A percentile compares a stretch with the other conserved stretches of the same genome.
Conservation (phyloP, 2,888 invertebrate species). For the Morpho achilles region DNA sequence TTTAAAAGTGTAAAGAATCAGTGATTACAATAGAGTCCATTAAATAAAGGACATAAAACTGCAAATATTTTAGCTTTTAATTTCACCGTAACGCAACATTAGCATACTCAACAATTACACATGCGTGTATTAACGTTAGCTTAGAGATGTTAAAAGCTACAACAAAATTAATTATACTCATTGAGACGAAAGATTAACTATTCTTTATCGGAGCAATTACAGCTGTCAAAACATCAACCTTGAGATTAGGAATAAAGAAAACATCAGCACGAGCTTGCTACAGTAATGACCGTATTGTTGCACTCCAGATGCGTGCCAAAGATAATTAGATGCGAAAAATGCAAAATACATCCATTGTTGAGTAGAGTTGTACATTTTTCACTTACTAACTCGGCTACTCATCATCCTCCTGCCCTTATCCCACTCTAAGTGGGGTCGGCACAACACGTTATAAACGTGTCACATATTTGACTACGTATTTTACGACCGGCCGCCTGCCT, state of each 20-base stretch:
- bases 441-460: too few relatives aligned
- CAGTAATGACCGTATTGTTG: conserved; percentile 67
- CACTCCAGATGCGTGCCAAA: conserved; percentile 50
- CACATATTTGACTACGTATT: too few relatives aligned
- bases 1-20: too few relatives aligned
- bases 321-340: conserved; percentile 63
- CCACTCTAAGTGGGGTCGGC: too few relatives aligned
- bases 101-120: conserved; percentile 12
- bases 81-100: neutral
- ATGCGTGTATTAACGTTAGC: conserved; percentile 20
- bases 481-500: too few relatives aligned
- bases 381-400: too few relatives aligned
- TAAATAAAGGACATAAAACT: neutral
- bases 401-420: too few relatives aligned
- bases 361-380: too few relatives aligned
- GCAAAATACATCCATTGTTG: conserved; percentile 57
- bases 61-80: neutral
- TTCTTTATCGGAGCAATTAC: conserved; percentile 51
- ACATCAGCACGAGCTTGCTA: conserved; percentile 49
- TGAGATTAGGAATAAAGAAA: conserved; percentile 61
- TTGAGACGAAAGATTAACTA: conserved; percentile 46
- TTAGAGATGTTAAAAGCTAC: conserved; percentile 23
- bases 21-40: too few relatives aligned
- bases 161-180: conserved; percentile 46
- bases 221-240: conserved; percentile 68